Evolutionary conservation across 2,113 vertebrate genomes (phyloP).

Genomic region (Nerophis ophidion): DNA sequence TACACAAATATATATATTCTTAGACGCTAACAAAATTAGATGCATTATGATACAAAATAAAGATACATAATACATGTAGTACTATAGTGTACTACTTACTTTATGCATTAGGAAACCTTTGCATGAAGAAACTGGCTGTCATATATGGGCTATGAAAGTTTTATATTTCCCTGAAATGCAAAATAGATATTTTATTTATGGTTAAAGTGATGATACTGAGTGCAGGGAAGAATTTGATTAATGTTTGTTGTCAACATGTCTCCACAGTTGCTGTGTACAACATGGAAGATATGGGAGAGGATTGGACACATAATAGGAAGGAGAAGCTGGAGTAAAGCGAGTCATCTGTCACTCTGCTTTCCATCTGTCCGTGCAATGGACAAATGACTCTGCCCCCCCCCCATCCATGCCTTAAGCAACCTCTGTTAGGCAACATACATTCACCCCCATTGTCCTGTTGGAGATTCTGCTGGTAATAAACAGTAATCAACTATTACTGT

Average conservation of each 20-base stretch:
- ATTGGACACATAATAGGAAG: constrained; percentile 27
- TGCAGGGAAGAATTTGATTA: constrained; percentile 6
- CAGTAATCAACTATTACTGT: constrained; percentile 21
- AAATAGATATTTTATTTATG: not conserved
- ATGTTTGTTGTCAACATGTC: not conserved
- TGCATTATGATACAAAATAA: too few relatives aligned
- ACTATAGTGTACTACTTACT: too few relatives aligned
- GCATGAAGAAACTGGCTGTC: too few relatives aligned
- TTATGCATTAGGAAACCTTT: too few relatives aligned
- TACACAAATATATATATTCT: too few relatives aligned
- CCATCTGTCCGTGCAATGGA: constrained; percentile 44
- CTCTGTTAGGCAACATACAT: constrained; percentile 12
- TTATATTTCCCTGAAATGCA: not conserved
- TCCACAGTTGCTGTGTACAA: not conserved
- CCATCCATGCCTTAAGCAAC: constrained; percentile 33
- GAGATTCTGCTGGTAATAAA: constrained; percentile 10
- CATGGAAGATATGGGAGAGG: constrained; percentile 22
- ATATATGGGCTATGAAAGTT: not conserved
- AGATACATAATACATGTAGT: too few relatives aligned
- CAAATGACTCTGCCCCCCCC: constrained; percentile 24
- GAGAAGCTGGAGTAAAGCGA: constrained; percentile 38
- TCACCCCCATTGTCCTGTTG: constrained; percentile 13
- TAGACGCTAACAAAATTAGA: too few relatives aligned
- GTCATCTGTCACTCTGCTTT: constrained; percentile 45
- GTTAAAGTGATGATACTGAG: not conserved